phyloP scores from a whole-genome alignment of 2,797 vertebrate genomes.

The Propithecus perrieri region DNA sequence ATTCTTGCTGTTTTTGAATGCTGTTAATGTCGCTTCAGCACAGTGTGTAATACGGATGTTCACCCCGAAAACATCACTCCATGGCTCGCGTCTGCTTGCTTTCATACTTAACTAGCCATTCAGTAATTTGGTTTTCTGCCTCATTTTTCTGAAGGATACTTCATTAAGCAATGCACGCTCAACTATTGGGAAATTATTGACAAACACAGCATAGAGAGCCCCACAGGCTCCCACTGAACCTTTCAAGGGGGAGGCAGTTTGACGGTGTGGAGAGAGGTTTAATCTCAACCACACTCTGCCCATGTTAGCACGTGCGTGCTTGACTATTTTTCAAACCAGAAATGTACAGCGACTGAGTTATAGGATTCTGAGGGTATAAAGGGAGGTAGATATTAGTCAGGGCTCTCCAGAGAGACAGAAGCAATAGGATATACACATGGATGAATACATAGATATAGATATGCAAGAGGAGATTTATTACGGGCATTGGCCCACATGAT shows the following conservation, averaged over 20 bases:
- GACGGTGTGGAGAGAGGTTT: accelerated
- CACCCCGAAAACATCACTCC: constrained; percentile 3
- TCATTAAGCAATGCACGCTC: constrained; percentile 70
- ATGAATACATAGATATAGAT: background rate
- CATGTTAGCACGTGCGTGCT: background rate
- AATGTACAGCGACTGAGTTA: constrained; percentile 39
- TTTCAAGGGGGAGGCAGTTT: background rate
- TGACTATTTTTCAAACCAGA: constrained; percentile 37
- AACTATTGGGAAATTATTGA: constrained; percentile 74
- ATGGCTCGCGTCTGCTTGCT: constrained; percentile 48
- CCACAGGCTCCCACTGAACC: background rate
- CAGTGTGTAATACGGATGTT: background rate
- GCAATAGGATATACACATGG: background rate
- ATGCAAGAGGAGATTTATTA: background rate
- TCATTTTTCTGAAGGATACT: constrained; percentile 65
- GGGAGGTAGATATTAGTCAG: background rate
- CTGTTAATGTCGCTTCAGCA: background rate
- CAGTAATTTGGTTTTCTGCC: constrained; percentile 68
- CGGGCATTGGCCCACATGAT: background rate
- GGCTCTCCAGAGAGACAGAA: background rate
- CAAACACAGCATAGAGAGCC: constrained; percentile 54
- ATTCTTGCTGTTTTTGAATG: background rate
- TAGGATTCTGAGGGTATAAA: constrained; percentile 62
- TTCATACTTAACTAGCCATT: constrained; percentile 71
- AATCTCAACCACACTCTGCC: accelerated